Evolutionary conservation across 1,140 invertebrate genomes (phyloP).

Genomic region (Amphibalanus amphitrite): DNA sequence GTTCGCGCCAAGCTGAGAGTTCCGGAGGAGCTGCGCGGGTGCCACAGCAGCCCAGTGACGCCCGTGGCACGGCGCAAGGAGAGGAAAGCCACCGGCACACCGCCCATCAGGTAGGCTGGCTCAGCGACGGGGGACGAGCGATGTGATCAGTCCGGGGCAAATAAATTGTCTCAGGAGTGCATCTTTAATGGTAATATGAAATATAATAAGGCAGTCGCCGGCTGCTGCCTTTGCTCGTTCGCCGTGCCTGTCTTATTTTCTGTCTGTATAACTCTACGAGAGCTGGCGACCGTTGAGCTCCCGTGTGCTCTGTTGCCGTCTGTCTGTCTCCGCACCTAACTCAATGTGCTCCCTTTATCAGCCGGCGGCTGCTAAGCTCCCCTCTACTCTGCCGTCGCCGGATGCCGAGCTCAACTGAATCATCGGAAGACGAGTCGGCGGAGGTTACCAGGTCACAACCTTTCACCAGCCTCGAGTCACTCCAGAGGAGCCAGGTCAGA

Average conservation of each 20-base stretch:
- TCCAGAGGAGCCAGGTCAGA: constrained; percentile 81
- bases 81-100: background rate
- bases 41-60: constrained; percentile 41
- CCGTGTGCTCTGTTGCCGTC: too few species aligned
- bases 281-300: too few species aligned
- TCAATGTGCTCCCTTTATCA: constrained; percentile 8
- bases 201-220: too few species aligned
- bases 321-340: too few species aligned
- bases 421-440: constrained; percentile 8
- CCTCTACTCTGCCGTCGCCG: constrained; percentile 53
- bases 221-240: too few species aligned
- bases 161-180: too few species aligned
- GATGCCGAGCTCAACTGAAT: constrained; percentile 18
- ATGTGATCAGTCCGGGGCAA: too few species aligned
- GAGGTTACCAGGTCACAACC: constrained; percentile 34
- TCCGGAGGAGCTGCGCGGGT: background rate
- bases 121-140: too few species aligned
- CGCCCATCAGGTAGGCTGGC: background rate
- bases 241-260: too few species aligned
- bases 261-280: too few species aligned
- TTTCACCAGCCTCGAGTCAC: constrained; percentile 69
- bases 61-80: background rate
- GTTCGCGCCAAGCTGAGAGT: constrained; percentile 1
- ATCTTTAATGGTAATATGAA: too few species aligned
- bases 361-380: constrained; percentile 55